Evolutionary conservation across 2,113 vertebrate genomes (phyloP).

Genomic region (cattle (Bos taurus)): ARS-UCD2.0 NC_037356.1:40393501-40394000

Average conservation of each 20-base stretch:
- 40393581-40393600: background rate
- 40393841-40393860: accelerated
- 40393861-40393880: background rate
- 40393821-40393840: background rate
- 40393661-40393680: background rate
- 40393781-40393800: background rate
- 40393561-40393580: background rate
- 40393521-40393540: background rate
- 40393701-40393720: background rate
- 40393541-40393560: background rate
- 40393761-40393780: background rate
- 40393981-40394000: background rate
- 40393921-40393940: background rate
- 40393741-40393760: background rate
- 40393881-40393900: background rate
- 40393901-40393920: background rate
- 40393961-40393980: background rate
- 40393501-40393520: background rate
- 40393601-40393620: background rate
- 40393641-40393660: background rate
- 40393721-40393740: background rate
- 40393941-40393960: background rate
- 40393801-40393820: background rate
- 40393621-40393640: background rate
- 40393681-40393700: background rate